These are phyloP conservation scores for Teinopalpus imperialis DNA, from an alignment of 2,888 invertebrate species.

Conservation along the genomic window DNA sequence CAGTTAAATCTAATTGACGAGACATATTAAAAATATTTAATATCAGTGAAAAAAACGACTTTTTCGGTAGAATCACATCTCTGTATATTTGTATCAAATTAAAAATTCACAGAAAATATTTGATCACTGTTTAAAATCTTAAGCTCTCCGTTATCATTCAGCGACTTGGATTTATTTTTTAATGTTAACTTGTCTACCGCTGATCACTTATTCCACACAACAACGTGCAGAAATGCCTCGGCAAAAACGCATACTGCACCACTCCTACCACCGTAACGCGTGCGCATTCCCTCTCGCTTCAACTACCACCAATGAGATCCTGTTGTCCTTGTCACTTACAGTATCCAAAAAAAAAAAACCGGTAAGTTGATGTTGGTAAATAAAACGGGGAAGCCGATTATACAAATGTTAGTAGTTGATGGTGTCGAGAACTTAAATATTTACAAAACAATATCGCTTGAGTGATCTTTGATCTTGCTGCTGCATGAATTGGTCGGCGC, in stretches of 20 bases:
- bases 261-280: slow-evolving; percentile 58
- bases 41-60: no score
- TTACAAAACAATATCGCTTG: slow-evolving; percentile 8
- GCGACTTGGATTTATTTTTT: no score
- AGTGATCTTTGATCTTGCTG: no score
- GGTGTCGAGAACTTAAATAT: slow-evolving; percentile 12
- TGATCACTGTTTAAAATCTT: no score
- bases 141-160: no score
- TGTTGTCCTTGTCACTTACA: slow-evolving; percentile 45
- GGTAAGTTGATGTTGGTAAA: slow-evolving; percentile 44
- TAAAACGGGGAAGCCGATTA: slow-evolving; percentile 32
- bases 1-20: no score
- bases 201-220: slow-evolving; percentile 41
- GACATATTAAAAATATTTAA: no score
- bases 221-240: slow-evolving; percentile 62
- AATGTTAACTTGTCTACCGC: slow-evolving; percentile 10
- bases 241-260: slow-evolving; percentile 78
- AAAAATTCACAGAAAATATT: no score
- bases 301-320: slow-evolving; percentile 29
- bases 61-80: no score
- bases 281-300: slow-evolving; percentile 42
- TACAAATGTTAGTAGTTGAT: slow-evolving; percentile 7
- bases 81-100: no score
- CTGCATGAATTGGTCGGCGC: no score
- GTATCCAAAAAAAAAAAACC: slow-evolving; percentile 31